Base-by-base conservation (phyloP, 2,797 vertebrate genomes). In the Chiroxiphia lanceolata region DNA sequence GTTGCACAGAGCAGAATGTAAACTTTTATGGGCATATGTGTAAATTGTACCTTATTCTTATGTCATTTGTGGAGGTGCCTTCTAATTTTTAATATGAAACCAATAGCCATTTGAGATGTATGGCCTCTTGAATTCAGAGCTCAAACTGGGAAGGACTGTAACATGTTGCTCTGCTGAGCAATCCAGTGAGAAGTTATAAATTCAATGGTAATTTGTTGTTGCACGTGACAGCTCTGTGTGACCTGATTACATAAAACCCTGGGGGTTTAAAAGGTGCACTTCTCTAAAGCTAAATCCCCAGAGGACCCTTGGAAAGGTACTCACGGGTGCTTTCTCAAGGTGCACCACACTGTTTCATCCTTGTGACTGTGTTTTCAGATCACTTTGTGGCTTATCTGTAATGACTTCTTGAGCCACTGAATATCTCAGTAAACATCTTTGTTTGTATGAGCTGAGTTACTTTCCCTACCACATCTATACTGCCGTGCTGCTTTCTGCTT, bases 201-300 rank as follows among this genome's bases (percentile, higher is more conserved):
- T 92, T 71, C 34, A 72, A 47, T 27, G 40, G 14, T 45, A 85
- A 53, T 75, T 83, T 64, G n/a, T 77, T 90, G 34, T 36, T 93
- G 4, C 27, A 56, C 14, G 1, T 44, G 31, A 36, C 64, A 81
- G 50, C 44, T 82, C 31, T n/a, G 25, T 75, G 54, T 76, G 76
- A 56, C 36, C 36, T 15, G 47, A 19, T 67, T 61, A 60, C 0
- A 6, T 85, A 79, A 71, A 89, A 40, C 44, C 4, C 34, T 33
- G 11, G 68, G 72, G 21, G 48, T 88, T 83, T 86, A 33, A 83
- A 67, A 80, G 42, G 16, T 65, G 23, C 29, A 81, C 53, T 84
- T 90, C 90, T 71, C 76, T 90, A 77, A 91, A 71, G 11, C 69
- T 88, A n/a, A 83, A 53, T 91, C 74, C 87, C 87, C 84, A 27